These are phyloP conservation scores for Melanotaenia maccullochi DNA, from an alignment of 2,797 vertebrate genomes.

Conservation along the genomic window DNA sequence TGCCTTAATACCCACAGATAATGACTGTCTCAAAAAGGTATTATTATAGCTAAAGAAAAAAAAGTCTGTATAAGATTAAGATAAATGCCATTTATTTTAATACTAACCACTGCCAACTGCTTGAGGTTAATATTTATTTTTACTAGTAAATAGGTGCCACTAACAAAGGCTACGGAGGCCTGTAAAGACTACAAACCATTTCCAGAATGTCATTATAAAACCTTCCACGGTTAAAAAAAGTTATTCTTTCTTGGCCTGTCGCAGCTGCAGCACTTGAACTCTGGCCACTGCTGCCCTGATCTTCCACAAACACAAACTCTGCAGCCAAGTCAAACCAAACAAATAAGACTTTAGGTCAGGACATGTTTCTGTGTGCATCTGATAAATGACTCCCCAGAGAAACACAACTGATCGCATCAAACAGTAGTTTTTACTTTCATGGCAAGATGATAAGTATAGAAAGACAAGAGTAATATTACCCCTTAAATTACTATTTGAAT, in stretches of 20 bases:
- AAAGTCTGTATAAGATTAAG: no score
- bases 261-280: slow-evolving; percentile 43
- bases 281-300: slow-evolving; percentile 24
- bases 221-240: slow-evolving; percentile 9
- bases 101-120: no score
- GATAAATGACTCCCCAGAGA: slow-evolving; percentile 38
- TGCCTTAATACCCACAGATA: neutral
- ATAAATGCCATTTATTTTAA: no score
- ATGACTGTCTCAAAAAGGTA: neutral
- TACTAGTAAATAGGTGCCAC: no score
- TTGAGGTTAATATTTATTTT: no score
- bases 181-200: neutral
- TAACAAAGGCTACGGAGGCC: slow-evolving; percentile 2
- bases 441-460: slow-evolving; percentile 19
- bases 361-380: slow-evolving; percentile 14
- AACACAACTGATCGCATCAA: slow-evolving; percentile 44
- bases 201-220: slow-evolving; percentile 8
- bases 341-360: slow-evolving; percentile 22
- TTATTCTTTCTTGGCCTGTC: slow-evolving; percentile 8
- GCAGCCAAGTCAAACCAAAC: neutral
- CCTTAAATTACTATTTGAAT: no score
- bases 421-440: slow-evolving; percentile 23
- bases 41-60: neutral
- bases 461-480: neutral
- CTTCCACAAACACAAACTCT: slow-evolving; percentile 40